Evolutionary conservation across 1,140 invertebrate species (phyloP).

Genomic region (Pemphigus obesinymphae): DNA sequence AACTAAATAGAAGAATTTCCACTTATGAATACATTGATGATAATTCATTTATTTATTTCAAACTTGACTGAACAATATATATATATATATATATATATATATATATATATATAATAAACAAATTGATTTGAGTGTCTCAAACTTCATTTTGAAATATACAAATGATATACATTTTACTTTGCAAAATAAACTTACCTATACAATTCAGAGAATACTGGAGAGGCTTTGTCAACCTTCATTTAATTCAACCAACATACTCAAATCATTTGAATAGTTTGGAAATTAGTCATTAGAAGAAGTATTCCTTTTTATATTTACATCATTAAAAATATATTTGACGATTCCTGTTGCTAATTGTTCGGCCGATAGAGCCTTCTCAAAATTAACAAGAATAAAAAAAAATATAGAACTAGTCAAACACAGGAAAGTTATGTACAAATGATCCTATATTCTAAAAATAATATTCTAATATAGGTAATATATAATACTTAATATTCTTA

Average conservation of each 20-base stretch:
- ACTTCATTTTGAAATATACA: not conserved
- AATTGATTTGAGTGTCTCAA: not conserved
- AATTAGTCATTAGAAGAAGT: not conserved
- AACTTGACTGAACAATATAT: not conserved
- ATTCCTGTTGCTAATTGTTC: no score
- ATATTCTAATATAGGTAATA: no score
- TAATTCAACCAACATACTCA: not conserved
- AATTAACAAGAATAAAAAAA: no score
- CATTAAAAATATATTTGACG: not conserved
- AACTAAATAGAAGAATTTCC: slow-evolving; percentile 1
- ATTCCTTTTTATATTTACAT: not conserved
- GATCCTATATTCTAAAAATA: no score
- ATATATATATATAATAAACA: not conserved
- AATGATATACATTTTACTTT: not conserved
- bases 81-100: no score
- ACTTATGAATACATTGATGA: slow-evolving; percentile 16
- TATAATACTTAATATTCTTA: no score
- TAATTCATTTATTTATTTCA: not conserved
- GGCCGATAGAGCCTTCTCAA: no score
- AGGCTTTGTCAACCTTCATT: not conserved
- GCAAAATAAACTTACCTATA: not conserved
- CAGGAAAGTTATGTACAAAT: no score
- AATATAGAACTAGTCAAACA: no score
- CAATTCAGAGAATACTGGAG: not conserved
- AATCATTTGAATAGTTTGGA: not conserved